Conservation (phyloP, 1,140 invertebrate genomes). For the Gryon sp. region DNA sequence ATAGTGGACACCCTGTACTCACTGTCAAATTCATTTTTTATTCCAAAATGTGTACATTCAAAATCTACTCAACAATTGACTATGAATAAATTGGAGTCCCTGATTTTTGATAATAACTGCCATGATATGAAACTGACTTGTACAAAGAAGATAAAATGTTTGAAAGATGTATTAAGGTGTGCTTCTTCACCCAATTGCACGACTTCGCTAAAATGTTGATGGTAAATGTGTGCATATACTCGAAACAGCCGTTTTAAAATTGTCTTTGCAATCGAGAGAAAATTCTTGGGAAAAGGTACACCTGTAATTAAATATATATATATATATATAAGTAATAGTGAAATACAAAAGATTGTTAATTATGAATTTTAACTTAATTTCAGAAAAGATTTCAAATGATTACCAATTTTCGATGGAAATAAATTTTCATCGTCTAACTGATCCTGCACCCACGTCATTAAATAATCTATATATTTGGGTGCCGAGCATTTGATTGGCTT, state of each 20-base stretch:
- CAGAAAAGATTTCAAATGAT: constrained; percentile 43
- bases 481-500: constrained; percentile 99
- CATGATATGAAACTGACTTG: constrained; percentile 82
- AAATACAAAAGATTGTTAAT: too few relatives aligned
- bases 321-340: too few relatives aligned
- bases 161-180: constrained; percentile 99
- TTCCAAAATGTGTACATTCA: too few relatives aligned
- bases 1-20: too few relatives aligned
- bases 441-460: constrained; percentile 99
- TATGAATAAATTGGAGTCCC: neutral
- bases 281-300: constrained; percentile 99
- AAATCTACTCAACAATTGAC: too few relatives aligned
- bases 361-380: neutral
- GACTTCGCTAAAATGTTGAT: constrained; percentile 99
- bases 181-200: constrained; percentile 99
- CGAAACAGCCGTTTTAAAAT: constrained; percentile 98
- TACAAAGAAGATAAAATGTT: constrained; percentile 99
- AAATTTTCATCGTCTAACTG: constrained; percentile 99
- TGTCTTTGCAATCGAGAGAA: constrained; percentile 97
- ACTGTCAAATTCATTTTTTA: too few relatives aligned
- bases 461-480: constrained; percentile 99
- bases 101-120: neutral
- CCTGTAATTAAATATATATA: constrained; percentile 82
- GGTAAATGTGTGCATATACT: constrained; percentile 99
- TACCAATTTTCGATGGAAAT: constrained; percentile 99